Evolutionary conservation across 2,113 vertebrate species (phyloP), one percentile per base, ranked within the genome.

Genomic region (Paraplagusia blochii): DNA sequence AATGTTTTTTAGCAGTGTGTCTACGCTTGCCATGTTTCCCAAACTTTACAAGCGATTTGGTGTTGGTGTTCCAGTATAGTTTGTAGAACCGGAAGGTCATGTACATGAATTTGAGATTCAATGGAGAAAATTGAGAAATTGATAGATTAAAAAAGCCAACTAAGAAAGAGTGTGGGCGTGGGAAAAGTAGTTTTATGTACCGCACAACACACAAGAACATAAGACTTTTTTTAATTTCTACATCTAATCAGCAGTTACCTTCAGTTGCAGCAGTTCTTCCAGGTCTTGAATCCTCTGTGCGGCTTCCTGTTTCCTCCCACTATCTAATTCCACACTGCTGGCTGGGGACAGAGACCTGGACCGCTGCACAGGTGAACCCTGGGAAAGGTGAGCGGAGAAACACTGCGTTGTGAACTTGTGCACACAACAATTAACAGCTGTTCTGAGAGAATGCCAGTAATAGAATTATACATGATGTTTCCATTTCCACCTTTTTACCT

Each of bases 291-390:
- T 91, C 85, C 79, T 93, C 76, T 83, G 84, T 85, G 92, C 91
- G 69, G 85, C 87, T 75, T 79, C 82, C 88, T 77, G 61, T 90
- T 87, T 81, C 85, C 88, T 80, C 68, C 84, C 87, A 56, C 87
- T 86, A 11, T 77, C 79, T 69, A 88, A 84, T 75, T 82, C 86
- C 40, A 84, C 83, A 87, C 87, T 88, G 83, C 82, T 90, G 87
- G 88, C 91, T 72, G 92, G 94, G 92, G 96, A 97, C 88, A 95
- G 88, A 88, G 95, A 97, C 91, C 93, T 93, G 92, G 94, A 95
- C 85, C 85, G 87, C 88, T 93, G 94, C 90, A 94, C 92, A 93
- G 92, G 90, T 93, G 92, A 87, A 87, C 88, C 87, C 94, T 95
- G 66, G 62, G 91, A 92, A 82, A 92, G 88, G 90, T 88, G 89